Percentiles rank a stretch among this genome's conserved stretches.
These are phyloP conservation scores for Rhorus exstirpatorius DNA, from an alignment of 2,888 invertebrate species.

Conservation along the genomic window DNA sequence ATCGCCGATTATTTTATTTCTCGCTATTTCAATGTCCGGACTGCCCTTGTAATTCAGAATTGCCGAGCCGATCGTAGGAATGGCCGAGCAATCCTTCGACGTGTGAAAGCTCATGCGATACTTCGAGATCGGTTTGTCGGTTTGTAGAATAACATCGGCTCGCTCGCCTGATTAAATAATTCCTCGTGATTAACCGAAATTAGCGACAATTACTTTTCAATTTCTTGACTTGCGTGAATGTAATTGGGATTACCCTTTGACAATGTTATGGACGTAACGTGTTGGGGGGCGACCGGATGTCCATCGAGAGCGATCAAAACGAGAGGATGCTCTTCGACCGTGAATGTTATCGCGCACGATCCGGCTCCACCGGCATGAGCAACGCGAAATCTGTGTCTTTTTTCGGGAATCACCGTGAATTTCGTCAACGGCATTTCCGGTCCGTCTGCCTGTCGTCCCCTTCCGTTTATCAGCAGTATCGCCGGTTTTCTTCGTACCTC, in stretches of 20 bases:
- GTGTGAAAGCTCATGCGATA: constrained; percentile 89
- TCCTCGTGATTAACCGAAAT: too few species aligned
- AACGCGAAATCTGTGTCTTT: constrained; percentile 89
- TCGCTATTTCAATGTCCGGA: constrained; percentile 20
- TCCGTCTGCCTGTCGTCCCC: constrained; percentile 87
- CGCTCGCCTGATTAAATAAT: constrained; percentile 88
- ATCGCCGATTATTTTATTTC: constrained; percentile 33
- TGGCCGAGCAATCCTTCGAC: constrained; percentile 86
- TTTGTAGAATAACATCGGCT: constrained; percentile 91
- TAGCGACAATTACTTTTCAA: too few species aligned
- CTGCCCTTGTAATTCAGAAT: constrained; percentile 86
- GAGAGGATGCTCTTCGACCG: constrained; percentile 89
- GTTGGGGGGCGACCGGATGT: constrained; percentile 88
- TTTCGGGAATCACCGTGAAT: constrained; percentile 88
- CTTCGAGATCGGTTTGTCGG: constrained; percentile 87
- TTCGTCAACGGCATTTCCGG: constrained; percentile 81
- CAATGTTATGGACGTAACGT: constrained; percentile 88
- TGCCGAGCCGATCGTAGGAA: constrained; percentile 87
- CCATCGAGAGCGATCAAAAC: constrained; percentile 91
- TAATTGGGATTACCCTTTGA: constrained; percentile 87
- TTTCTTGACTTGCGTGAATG: too few species aligned
- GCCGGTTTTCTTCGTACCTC: constrained; percentile 87
- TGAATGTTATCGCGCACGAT: constrained; percentile 90
- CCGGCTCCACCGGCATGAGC: constrained; percentile 90
- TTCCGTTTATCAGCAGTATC: constrained; percentile 89